Evolutionary conservation across 2,888 invertebrate species (phyloP).

Genomic region (Timandra comae): DNA sequence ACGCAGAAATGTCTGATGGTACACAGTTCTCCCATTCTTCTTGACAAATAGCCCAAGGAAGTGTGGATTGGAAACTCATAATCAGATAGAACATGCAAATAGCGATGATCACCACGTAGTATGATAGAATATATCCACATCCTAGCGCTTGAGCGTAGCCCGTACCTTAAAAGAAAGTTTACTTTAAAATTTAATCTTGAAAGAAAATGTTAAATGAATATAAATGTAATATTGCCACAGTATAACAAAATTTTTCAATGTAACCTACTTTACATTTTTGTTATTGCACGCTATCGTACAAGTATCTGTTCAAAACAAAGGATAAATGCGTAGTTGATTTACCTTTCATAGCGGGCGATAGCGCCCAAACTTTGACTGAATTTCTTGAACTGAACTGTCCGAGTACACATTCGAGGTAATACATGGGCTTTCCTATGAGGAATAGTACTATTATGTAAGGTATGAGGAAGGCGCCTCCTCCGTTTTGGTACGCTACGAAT

Average conservation of each 20-base stretch:
- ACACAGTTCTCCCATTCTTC: conserved; percentile 72
- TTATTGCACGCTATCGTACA: too few species aligned
- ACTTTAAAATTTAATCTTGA: too few species aligned
- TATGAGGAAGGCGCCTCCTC: conserved; percentile 84
- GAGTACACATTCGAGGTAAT: conserved; percentile 88
- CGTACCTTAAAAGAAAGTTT: conserved; percentile 68
- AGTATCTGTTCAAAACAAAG: too few species aligned
- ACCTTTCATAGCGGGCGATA: conserved; percentile 87
- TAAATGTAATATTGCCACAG: too few species aligned
- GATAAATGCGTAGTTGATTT: too few species aligned
- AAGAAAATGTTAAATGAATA: too few species aligned
- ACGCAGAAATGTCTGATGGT: conserved; percentile 44
- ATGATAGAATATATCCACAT: conserved; percentile 82
- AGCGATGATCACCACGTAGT: conserved; percentile 86
- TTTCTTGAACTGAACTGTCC: conserved; percentile 91
- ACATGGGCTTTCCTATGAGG: conserved; percentile 86
- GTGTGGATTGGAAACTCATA: conserved; percentile 80
- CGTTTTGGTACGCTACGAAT: conserved; percentile 81
- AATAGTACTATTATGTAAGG: conserved; percentile 83
- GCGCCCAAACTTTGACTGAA: conserved; percentile 81
- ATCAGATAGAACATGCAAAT: conserved; percentile 84
- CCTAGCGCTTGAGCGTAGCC: conserved; percentile 81
- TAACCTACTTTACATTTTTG: too few species aligned
- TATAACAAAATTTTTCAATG: too few species aligned
- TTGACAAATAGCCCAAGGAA: conserved; percentile 86